Evolutionary conservation across 2,113 vertebrate species (phyloP).

Genomic region (Sigmodon hispidus): DNA sequence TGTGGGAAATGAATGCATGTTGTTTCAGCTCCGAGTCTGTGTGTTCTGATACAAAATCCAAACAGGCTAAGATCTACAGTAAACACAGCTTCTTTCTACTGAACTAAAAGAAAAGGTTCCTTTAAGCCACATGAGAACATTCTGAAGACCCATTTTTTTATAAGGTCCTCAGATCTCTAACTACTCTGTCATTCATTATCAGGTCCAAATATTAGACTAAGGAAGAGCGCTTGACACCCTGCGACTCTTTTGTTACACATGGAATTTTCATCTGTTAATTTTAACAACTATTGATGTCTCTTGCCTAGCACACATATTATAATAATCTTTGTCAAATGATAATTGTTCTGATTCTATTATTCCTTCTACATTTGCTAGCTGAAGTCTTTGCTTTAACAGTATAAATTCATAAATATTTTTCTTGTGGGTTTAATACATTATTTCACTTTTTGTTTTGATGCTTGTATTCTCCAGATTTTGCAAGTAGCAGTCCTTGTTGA

Average conservation of each 20-base stretch:
- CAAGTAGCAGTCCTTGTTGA: not conserved
- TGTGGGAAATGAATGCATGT: not conserved
- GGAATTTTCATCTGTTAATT: not conserved
- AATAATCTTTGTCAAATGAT: not conserved
- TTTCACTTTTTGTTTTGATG: slow-evolving; percentile 9
- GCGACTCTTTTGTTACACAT: not conserved
- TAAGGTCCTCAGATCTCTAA: not conserved
- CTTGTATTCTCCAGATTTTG: not conserved
- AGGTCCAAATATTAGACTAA: not conserved
- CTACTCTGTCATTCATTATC: not conserved
- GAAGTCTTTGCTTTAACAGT: not conserved
- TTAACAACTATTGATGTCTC: not conserved
- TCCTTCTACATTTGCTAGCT: not conserved
- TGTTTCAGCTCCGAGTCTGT: not conserved
- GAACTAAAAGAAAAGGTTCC: not conserved
- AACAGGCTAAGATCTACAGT: not conserved
- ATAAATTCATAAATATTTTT: not conserved
- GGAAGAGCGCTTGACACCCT: not conserved
- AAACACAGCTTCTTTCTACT: not conserved
- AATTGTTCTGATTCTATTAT: not conserved
- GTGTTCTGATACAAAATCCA: not conserved
- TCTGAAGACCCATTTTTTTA: not conserved
- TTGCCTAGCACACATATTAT: not conserved
- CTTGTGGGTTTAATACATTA: not conserved
- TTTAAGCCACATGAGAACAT: not conserved